phyloP scores from a whole-genome alignment of 2,888 invertebrate genomes.

The Meiosimyza decipiens region DNA sequence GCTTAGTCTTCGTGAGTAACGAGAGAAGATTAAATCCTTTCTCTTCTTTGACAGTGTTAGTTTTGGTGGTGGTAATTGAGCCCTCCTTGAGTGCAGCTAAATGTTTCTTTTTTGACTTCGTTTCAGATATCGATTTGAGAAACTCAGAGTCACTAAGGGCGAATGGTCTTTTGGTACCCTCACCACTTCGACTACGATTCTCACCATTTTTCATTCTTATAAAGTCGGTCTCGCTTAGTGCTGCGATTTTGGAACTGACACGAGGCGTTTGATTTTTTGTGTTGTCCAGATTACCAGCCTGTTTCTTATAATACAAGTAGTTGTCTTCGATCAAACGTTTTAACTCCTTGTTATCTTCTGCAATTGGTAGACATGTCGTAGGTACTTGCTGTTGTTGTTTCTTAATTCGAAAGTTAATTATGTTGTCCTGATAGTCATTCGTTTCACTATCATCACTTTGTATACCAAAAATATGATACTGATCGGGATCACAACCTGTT shows the following conservation, averaged over 20 bases:
- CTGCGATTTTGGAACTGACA: constrained; percentile 55
- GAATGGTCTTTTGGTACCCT: constrained; percentile 55
- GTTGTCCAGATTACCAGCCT: constrained; percentile 42
- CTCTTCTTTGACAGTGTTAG: constrained; percentile 51
- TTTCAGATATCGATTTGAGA: constrained; percentile 55
- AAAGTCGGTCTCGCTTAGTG: constrained; percentile 65
- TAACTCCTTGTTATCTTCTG: constrained; percentile 66
- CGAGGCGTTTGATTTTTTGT: background rate
- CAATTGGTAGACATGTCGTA: constrained; percentile 59
- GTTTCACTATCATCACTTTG: constrained; percentile 59
- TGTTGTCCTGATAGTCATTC: constrained; percentile 58
- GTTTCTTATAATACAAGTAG: constrained; percentile 64
- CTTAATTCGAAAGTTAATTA: constrained; percentile 46
- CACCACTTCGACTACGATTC: constrained; percentile 45
- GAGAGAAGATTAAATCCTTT: constrained; percentile 63
- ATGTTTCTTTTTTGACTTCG: constrained; percentile 47
- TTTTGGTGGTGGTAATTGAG: constrained; percentile 20
- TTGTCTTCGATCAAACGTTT: constrained; percentile 67
- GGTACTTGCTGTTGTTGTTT: constrained; percentile 46
- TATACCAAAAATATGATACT: constrained; percentile 49
- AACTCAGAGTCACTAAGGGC: constrained; percentile 67
- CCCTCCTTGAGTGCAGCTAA: constrained; percentile 46
- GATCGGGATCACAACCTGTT: constrained; percentile 44
- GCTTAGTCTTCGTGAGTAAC: constrained; percentile 62
- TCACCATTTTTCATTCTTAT: constrained; percentile 60